These are phyloP conservation scores for Limonius californicus DNA, from an alignment of 1,140 invertebrate species.

Conservation along the genomic window DNA sequence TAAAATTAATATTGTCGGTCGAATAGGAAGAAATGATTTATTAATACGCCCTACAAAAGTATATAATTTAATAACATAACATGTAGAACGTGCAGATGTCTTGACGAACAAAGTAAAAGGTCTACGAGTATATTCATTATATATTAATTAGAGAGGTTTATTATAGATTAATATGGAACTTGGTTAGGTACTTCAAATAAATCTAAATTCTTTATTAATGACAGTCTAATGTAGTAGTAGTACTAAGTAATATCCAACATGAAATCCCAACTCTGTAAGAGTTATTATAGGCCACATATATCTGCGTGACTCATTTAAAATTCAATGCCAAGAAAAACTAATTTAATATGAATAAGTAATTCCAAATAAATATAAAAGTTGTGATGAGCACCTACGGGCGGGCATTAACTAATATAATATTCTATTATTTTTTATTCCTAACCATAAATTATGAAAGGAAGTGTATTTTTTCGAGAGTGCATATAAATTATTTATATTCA, in stretches of 20 bases:
- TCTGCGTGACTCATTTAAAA: conserved; percentile 44
- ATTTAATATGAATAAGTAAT: conserved; percentile 47
- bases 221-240: conserved; percentile 16
- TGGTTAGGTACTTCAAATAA: conserved; percentile 29
- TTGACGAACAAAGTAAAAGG: conserved; percentile 1
- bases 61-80: conserved; percentile 11
- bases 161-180: conserved; percentile 17
- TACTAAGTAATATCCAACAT: conserved; percentile 20
- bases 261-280: conserved; percentile 36
- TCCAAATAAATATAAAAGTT: conserved; percentile 44
- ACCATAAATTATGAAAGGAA: conserved; percentile 43
- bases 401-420: conserved; percentile 46
- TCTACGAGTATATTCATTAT: background rate
- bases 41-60: conserved; percentile 3
- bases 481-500: conserved; percentile 44
- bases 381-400: conserved; percentile 31
- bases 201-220: conserved; percentile 35
- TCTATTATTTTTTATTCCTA: conserved; percentile 47
- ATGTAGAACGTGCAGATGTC: background rate
- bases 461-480: conserved; percentile 44
- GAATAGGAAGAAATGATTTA: conserved; percentile 14
- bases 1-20: background rate
- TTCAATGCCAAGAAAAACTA: conserved; percentile 45
- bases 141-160: conserved; percentile 5
- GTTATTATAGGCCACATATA: conserved; percentile 39